Base-by-base conservation (phyloP, 64 coral and sea anemone species). In the Stichodactyla helianthus region DNA sequence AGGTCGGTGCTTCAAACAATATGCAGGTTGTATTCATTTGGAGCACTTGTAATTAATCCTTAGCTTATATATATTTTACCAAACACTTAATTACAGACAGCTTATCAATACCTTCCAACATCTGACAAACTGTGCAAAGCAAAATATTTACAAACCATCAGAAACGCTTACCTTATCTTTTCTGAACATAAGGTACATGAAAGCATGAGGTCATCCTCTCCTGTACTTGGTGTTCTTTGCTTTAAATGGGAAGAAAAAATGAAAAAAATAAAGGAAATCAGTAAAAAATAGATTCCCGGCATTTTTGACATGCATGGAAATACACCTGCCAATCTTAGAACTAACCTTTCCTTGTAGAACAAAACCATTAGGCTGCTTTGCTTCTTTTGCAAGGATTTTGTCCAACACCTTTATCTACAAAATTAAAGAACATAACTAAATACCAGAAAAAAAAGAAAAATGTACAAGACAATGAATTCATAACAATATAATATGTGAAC, bases 121-220 rank as follows among this genome's bases (percentile, higher is more conserved):
- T 10, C 20, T 60, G 59, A 85, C 28, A 85, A 23, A 85, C 26
- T 44, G 35, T 3, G 2, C 35, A 44, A 44, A 44, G 2, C 13
- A 62, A 17, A 62, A 62, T 62, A 13, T 15, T 17, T 62, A 17
- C 14, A 52, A 91, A 19, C 14, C 12, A 22, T 74, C 58, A 51
- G 10, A 19, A 17, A 65, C 59, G 6, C 11, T 28, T 83, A 93
- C 94, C 88, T 89, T 76, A 96, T 93, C 63, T 96, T 96, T 87
- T 93, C 94, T 83, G 85, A 71, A 67, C 94, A 96, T 6, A 96
- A 79, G 12, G 94, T 92, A 79, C 94, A 96, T 4, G 94, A 96
- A n/a, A 96, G 74, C 91, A 92, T 96, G 50, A 96, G 74, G 31
- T 93, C 91, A 71, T 93, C 84, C 18, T 86, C 88, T 53, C 86